Evolutionary conservation across 2,797 vertebrate species (phyloP).

Genomic region (Alosa sapidissima): DNA sequence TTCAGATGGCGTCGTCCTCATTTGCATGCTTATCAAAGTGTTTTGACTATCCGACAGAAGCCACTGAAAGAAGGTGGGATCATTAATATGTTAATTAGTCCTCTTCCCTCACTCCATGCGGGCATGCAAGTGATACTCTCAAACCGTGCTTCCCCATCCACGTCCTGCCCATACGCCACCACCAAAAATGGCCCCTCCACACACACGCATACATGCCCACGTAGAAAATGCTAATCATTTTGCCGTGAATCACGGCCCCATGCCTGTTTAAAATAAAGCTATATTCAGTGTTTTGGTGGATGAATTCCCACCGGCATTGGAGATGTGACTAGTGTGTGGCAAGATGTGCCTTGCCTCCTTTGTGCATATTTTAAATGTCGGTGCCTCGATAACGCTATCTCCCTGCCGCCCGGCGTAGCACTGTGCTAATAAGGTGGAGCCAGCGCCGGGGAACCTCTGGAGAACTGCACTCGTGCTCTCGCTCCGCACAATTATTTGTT

Average conservation of each 20-base stretch:
- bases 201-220: background rate
- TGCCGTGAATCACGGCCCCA: background rate
- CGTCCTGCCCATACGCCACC: conserved; percentile 47
- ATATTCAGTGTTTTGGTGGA: conserved; percentile 19
- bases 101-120: conserved; percentile 50
- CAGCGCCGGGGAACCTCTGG: background rate
- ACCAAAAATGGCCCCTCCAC: conserved; percentile 26
- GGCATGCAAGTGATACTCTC: conserved; percentile 49
- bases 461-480: conserved; percentile 1
- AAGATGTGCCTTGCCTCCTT: conserved; percentile 2
- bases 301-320: background rate
- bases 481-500: conserved; percentile 1
- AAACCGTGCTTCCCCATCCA: conserved; percentile 48
- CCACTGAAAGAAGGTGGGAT: conserved; percentile 77
- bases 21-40: conserved; percentile 85
- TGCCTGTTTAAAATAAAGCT: conserved; percentile 18
- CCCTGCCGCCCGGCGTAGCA: background rate
- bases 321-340: conserved; percentile 7
- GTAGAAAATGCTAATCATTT: conserved; percentile 14
- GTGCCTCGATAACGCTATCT: conserved; percentile 10
- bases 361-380: conserved; percentile 19
- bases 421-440: background rate
- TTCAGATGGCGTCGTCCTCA: conserved; percentile 72
- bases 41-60: conserved; percentile 80
- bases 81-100: conserved; percentile 85